Conservation (phyloP, 2,888 invertebrate genomes). For the Drosophila ezoana region DNA sequence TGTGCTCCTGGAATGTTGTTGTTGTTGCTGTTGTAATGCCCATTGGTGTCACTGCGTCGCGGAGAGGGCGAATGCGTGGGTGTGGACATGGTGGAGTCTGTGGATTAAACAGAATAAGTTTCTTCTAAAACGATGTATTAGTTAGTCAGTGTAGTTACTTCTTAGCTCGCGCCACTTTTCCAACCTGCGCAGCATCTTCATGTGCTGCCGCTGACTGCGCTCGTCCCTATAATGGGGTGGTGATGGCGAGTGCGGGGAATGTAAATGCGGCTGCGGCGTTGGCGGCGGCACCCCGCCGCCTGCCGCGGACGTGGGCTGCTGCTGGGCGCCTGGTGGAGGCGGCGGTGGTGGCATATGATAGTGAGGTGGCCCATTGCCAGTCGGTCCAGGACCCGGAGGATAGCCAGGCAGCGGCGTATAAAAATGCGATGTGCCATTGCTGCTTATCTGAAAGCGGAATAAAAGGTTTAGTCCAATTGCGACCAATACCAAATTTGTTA, state of each 20-base stretch:
- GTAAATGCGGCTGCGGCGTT: conserved; percentile 83
- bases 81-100: conserved; percentile 85
- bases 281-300: conserved; percentile 51
- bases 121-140: too few species aligned
- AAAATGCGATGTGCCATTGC: conserved; percentile 90
- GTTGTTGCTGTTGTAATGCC: conserved; percentile 77
- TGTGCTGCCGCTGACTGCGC: conserved; percentile 91
- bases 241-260: conserved; percentile 89
- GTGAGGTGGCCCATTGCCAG: conserved; percentile 83
- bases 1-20: conserved; percentile 64
- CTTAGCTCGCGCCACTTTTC: conserved; percentile 88
- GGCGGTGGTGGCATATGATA: conserved; percentile 79
- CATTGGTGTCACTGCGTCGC: conserved; percentile 88
- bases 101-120: neutral
- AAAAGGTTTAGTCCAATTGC: neutral
- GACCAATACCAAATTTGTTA: too few species aligned
- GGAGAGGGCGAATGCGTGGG: conserved; percentile 88
- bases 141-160: conserved; percentile 84
- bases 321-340: conserved; percentile 63
- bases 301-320: conserved; percentile 70
- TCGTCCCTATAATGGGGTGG: conserved; percentile 92
- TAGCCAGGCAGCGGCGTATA: conserved; percentile 87
- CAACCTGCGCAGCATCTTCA: conserved; percentile 91
- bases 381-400: conserved; percentile 86
- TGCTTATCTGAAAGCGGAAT: conserved; percentile 86